Conservation (phyloP, 53 echinoderm and acorn worm genomes). For the Arbacia lixula region DNA sequence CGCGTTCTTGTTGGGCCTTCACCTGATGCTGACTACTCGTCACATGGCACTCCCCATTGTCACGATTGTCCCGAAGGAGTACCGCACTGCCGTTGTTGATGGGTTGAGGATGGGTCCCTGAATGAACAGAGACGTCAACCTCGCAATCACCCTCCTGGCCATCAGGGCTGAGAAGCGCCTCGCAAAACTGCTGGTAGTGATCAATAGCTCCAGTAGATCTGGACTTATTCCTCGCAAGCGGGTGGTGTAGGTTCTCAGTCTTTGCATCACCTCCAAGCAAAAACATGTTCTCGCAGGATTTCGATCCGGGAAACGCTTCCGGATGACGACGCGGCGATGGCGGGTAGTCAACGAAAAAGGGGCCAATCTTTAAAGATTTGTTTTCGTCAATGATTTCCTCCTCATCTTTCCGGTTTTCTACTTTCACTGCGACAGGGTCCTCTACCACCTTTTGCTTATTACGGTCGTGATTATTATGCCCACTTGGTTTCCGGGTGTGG, state of each 20-base stretch:
- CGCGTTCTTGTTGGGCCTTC: too few relatives aligned
- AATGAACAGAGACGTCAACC: not conserved
- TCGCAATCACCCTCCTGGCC: not conserved
- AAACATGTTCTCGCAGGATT: conserved; percentile 42
- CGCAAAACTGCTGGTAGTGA: conserved; percentile 31
- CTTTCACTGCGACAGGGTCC: not conserved
- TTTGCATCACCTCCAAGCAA: not conserved
- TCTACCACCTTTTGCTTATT: not conserved
- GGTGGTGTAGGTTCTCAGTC: not conserved
- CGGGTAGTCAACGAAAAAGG: conserved; percentile 47
- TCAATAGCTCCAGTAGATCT: conserved; percentile 35
- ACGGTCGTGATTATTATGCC: not conserved
- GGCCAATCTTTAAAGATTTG: conserved; percentile 10
- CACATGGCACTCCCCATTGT: not conserved
- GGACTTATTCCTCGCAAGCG: conserved; percentile 4
- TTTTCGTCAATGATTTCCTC: not conserved
- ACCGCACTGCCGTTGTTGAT: conserved; percentile 9
- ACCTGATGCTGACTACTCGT: not conserved
- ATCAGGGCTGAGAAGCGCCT: not conserved
- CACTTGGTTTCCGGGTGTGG: not conserved
- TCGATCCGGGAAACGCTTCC: conserved; percentile 16
- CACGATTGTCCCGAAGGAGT: not conserved
- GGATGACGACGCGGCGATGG: conserved; percentile 11
- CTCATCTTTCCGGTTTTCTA: not conserved
- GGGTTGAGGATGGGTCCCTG: not conserved